phyloP scores from a whole-genome alignment of 2,797 vertebrate species.

The Manis javanica region DNA sequence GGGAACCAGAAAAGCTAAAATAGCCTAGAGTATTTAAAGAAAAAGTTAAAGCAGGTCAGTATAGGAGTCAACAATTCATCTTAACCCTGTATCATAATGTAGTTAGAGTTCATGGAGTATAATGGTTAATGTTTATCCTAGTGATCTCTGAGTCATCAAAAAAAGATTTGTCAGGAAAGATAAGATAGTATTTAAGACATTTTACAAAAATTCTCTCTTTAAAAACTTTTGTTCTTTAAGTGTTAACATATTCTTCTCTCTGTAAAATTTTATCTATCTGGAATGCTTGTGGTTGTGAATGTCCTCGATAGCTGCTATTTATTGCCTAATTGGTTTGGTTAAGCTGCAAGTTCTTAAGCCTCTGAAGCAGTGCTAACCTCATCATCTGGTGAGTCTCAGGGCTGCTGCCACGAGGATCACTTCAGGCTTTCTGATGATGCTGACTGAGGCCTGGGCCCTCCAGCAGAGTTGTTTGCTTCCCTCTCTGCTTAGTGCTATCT shows the following conservation, averaged over 20 bases:
- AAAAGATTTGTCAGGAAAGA: not conserved
- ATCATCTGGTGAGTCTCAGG: not conserved
- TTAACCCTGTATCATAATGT: not conserved
- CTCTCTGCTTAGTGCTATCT: not conserved
- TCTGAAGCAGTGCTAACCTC: not conserved
- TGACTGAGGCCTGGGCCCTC: not conserved
- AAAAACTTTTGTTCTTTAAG: not conserved
- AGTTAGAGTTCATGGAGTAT: not conserved
- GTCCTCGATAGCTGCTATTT: not conserved
- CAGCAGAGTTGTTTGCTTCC: not conserved
- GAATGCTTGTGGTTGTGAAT: not conserved
- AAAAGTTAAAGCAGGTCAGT: not conserved
- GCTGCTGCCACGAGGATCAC: not conserved
- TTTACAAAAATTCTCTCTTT: constrained; percentile 7
- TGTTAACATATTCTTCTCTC: not conserved
- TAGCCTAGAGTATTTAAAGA: not conserved
- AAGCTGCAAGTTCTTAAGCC: not conserved
- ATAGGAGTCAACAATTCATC: not conserved
- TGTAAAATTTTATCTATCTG: not conserved
- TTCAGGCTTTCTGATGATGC: not conserved
- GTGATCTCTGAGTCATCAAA: not conserved
- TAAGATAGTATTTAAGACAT: not conserved
- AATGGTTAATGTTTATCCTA: not conserved
- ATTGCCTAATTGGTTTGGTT: not conserved
- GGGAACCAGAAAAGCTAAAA: constrained; percentile 1